phyloP scores from a whole-genome alignment of 2,113 vertebrate genomes.

The Ammodytes dubius region DNA sequence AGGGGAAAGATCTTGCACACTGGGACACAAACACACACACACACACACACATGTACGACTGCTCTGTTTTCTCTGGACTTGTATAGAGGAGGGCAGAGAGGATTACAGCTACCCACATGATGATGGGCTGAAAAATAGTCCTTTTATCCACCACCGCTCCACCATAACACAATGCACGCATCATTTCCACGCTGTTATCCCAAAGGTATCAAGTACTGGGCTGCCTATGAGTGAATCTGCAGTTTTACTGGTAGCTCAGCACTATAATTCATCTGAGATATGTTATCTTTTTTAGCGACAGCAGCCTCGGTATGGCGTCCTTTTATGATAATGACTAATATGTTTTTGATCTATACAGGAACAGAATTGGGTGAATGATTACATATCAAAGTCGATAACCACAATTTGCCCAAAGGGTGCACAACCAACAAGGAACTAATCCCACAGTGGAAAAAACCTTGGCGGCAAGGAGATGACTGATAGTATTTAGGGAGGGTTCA shows the following conservation, averaged over 20 bases:
- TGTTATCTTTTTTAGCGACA: slow-evolving; percentile 17
- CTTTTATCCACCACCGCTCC: slow-evolving; percentile 75
- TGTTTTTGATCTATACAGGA: slow-evolving; percentile 23
- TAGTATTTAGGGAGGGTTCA: slow-evolving; percentile 66
- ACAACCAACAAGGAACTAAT: slow-evolving; percentile 58
- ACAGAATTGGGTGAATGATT: slow-evolving; percentile 38
- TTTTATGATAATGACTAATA: slow-evolving; percentile 1
- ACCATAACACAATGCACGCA: slow-evolving; percentile 75
- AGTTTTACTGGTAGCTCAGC: slow-evolving; percentile 44
- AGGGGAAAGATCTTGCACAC: slow-evolving; percentile 54
- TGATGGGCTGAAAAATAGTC: slow-evolving; percentile 77
- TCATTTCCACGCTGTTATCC: slow-evolving; percentile 74
- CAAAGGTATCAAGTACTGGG: slow-evolving; percentile 55
- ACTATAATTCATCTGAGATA: slow-evolving; percentile 3
- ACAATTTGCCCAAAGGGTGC: slow-evolving; percentile 40
- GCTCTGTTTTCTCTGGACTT: slow-evolving; percentile 69
- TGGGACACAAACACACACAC: slow-evolving; percentile 18
- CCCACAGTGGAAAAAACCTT: slow-evolving; percentile 50
- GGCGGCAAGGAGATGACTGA: slow-evolving; percentile 64
- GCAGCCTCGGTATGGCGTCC: neutral
- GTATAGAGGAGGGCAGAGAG: slow-evolving; percentile 64
- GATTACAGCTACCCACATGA: slow-evolving; percentile 79
- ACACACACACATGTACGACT: neutral
- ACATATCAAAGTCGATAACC: slow-evolving; percentile 41
- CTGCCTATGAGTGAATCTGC: slow-evolving; percentile 49